phyloP scores from a whole-genome alignment of 2,888 invertebrate species.

The Drosophila macrospina region DNA sequence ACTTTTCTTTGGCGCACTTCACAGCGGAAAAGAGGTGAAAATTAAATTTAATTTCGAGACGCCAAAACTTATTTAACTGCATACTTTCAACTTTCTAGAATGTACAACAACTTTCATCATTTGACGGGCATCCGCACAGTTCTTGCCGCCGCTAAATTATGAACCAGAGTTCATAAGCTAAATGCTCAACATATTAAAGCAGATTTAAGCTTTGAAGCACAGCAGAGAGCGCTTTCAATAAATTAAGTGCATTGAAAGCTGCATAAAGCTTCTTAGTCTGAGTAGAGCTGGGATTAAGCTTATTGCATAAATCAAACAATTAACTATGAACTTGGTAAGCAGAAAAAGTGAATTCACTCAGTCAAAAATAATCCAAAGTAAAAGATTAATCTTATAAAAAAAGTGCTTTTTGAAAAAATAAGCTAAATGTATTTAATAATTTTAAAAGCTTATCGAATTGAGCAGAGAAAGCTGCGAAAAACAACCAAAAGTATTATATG shows the following conservation, averaged over 20 bases:
- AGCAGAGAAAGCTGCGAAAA: too few species aligned
- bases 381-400: too few species aligned
- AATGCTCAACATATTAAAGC: neutral
- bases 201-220: neutral
- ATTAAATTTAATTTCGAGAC: conserved; percentile 58
- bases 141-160: conserved; percentile 25
- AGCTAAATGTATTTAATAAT: too few species aligned
- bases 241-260: neutral
- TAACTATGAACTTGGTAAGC: too few species aligned
- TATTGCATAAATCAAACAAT: too few species aligned
- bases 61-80: conserved; percentile 26
- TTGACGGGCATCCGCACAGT: neutral
- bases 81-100: conserved; percentile 18
- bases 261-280: neutral
- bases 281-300: too few species aligned
- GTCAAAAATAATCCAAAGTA: too few species aligned
- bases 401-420: too few species aligned
- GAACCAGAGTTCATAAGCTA: conserved; percentile 3
- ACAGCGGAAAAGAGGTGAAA: conserved; percentile 32
- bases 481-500: too few species aligned
- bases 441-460: too few species aligned
- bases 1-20: conserved; percentile 18
- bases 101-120: conserved; percentile 17
- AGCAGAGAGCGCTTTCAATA: neutral
- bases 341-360: too few species aligned